Conservation (phyloP, 2,113 vertebrate species). For the Anolis sagrei region DNA sequence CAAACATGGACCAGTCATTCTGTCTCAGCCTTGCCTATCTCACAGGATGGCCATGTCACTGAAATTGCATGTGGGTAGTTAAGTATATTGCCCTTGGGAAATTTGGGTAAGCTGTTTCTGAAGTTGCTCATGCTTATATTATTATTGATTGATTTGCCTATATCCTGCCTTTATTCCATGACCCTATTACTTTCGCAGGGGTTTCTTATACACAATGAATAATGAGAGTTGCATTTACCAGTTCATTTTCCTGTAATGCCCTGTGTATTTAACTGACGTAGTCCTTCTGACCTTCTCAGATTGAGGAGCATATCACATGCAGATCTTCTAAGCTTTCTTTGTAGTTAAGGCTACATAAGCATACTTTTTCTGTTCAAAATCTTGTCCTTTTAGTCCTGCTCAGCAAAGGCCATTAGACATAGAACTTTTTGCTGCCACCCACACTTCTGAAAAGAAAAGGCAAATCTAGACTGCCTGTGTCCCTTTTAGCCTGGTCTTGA, state of each 20-base stretch:
- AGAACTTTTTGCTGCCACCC: not conserved
- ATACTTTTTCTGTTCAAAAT: slow-evolving; percentile 2
- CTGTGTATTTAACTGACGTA: not conserved
- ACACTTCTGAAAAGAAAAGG: not conserved
- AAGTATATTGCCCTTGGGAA: not conserved
- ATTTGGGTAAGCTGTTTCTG: no score
- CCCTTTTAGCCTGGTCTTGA: slow-evolving; percentile 2
- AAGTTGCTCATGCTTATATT: no score
- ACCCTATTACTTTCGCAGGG: no score
- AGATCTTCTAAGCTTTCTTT: not conserved
- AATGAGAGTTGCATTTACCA: not conserved
- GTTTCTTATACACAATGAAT: no score
- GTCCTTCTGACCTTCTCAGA: not conserved
- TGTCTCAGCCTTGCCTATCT: not conserved
- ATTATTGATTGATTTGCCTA: no score
- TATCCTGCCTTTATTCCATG: no score
- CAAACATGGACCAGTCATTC: not conserved
- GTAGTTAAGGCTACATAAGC: not conserved
- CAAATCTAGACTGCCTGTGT: not conserved
- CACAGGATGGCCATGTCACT: not conserved
- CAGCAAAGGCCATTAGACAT: not conserved
- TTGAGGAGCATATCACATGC: not conserved
- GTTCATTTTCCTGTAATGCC: not conserved
- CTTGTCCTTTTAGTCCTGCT: not conserved
- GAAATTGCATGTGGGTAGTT: no score